Conservation (phyloP, 2,888 invertebrate species). For the Tipula helvola region DNA sequence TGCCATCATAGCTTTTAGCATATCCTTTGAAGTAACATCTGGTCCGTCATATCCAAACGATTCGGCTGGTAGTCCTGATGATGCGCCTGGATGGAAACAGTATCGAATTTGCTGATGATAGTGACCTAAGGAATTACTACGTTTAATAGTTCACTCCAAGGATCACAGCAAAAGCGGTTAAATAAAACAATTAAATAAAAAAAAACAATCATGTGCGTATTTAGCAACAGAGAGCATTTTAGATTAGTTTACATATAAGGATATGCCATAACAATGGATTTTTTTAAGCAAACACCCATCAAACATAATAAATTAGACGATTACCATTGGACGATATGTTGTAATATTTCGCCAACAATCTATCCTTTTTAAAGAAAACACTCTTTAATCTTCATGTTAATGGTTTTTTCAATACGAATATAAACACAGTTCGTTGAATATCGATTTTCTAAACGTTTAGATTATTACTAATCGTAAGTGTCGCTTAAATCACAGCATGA, state of each 20-base stretch:
- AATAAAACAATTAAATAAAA: not conserved
- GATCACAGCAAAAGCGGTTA: constrained; percentile 4
- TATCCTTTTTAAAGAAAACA: not conserved
- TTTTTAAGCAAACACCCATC: too few relatives aligned
- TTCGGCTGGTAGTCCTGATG: constrained; percentile 34
- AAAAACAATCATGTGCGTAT: not conserved
- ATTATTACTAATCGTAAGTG: not conserved
- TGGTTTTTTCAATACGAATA: not conserved
- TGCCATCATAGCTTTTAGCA: constrained; percentile 75
- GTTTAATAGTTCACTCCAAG: constrained; percentile 28
- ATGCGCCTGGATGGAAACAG: constrained; percentile 87
- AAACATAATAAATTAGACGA: not conserved
- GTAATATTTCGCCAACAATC: not conserved
- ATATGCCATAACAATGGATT: not conserved
- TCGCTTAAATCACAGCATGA: not conserved
- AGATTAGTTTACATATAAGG: not conserved
- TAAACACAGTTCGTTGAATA: not conserved
- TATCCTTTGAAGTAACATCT: constrained; percentile 57
- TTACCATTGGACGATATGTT: not conserved
- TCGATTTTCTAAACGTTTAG: not conserved
- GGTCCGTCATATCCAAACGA: constrained; percentile 44
- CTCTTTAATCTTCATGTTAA: not conserved
- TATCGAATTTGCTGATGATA: constrained; percentile 41
- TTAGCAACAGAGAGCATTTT: not conserved
- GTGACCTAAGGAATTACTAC: constrained; percentile 35